phyloP scores from a whole-genome alignment of 1,140 invertebrate genomes.

The Fopius arisanus region DNA sequence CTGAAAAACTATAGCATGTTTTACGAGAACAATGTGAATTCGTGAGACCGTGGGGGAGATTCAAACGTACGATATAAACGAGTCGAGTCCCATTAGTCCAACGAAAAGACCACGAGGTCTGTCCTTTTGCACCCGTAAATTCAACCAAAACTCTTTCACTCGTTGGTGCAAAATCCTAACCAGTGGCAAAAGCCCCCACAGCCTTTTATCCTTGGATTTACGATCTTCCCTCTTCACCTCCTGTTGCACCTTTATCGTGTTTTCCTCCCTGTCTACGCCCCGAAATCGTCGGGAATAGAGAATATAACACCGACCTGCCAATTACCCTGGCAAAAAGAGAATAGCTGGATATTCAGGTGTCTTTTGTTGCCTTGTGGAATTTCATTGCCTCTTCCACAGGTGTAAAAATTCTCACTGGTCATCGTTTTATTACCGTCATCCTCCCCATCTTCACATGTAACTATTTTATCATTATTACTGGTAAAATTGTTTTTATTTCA shows the following conservation, averaged over 20 bases:
- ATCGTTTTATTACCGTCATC: no score
- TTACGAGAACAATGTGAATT: not conserved
- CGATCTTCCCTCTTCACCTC: not conserved
- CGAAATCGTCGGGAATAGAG: not conserved
- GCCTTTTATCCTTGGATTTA: not conserved
- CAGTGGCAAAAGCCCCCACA: not conserved
- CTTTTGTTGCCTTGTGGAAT: not conserved
- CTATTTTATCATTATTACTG: not conserved
- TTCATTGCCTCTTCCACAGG: not conserved
- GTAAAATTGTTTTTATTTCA: not conserved
- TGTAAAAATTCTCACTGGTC: not conserved
- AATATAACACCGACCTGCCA: conserved; percentile 1
- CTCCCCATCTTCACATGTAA: not conserved
- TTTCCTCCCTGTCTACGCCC: not conserved
- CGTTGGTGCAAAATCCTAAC: not conserved
- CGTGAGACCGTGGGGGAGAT: not conserved
- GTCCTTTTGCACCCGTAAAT: not conserved
- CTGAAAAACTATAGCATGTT: not conserved
- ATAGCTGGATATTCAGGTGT: not conserved
- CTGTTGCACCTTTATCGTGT: not conserved
- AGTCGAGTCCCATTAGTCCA: not conserved
- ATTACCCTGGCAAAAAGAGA: not conserved
- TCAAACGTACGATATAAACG: not conserved
- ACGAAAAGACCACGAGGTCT: not conserved
- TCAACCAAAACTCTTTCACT: conserved; percentile 6